A percentile compares a stretch with the other conserved stretches of the same genome.
Conservation (phyloP, 2,888 invertebrate genomes). For the Drosophila planitibia region DNA sequence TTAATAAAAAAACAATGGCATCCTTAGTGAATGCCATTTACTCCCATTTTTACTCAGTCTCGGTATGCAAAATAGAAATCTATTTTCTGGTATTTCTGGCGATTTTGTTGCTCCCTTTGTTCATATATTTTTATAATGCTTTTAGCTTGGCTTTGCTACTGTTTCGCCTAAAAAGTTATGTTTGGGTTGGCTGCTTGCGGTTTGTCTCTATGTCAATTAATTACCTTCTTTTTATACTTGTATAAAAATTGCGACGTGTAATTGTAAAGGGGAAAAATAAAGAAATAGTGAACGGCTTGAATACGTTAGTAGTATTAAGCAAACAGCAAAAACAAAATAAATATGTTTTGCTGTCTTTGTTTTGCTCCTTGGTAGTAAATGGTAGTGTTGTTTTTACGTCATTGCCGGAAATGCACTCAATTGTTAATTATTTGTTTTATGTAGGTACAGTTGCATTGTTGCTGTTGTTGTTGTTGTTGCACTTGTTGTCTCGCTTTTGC, state of each 20-base stretch:
- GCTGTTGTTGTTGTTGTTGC: slow-evolving; percentile 39
- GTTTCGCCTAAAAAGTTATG: slow-evolving; percentile 24
- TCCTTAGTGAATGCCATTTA: slow-evolving; percentile 47
- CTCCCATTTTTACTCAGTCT: slow-evolving; percentile 70
- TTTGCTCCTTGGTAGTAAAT: slow-evolving; percentile 58
- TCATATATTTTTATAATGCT: slow-evolving; percentile 24
- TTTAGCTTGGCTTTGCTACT: slow-evolving; percentile 16
- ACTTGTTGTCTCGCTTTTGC: slow-evolving; percentile 40
- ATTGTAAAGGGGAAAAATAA: slow-evolving; percentile 27
- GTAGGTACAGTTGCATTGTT: slow-evolving; percentile 60
- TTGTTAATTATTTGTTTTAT: slow-evolving; percentile 9
- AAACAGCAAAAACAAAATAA: slow-evolving; percentile 34
- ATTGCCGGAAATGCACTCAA: slow-evolving; percentile 66
- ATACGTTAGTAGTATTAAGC: slow-evolving; percentile 68
- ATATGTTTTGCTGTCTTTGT: slow-evolving; percentile 27
- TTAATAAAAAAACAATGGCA: slow-evolving; percentile 37
- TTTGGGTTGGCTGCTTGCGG: slow-evolving; percentile 39
- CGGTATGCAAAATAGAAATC: slow-evolving; percentile 71
- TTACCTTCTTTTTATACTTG: slow-evolving; percentile 36
- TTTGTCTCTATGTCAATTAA: slow-evolving; percentile 39
- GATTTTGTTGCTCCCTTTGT: slow-evolving; percentile 65
- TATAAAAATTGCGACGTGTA: slow-evolving; percentile 37
- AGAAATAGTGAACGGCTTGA: slow-evolving; percentile 47
- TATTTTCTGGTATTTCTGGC: slow-evolving; percentile 57
- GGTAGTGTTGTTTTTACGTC: slow-evolving; percentile 65